Percentiles rank a stretch among this genome's conserved stretches.
These are phyloP conservation scores for Heterotilapia buettikoferi DNA, from an alignment of 2,113 vertebrate genomes.

Conservation along the genomic window DNA sequence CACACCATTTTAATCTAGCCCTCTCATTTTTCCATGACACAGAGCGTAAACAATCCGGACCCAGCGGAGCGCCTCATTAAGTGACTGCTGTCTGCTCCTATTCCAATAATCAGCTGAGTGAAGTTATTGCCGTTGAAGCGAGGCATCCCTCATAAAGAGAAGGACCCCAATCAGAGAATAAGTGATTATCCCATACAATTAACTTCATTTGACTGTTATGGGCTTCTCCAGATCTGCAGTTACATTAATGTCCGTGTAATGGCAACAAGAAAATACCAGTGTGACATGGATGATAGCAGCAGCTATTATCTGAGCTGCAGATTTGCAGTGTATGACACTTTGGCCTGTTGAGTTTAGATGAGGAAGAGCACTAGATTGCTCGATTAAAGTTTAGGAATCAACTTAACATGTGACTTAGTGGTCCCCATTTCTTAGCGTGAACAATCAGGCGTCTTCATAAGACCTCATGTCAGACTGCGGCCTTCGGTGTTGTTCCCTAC, in stretches of 20 bases:
- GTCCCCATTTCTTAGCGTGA: background rate
- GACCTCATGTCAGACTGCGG: background rate
- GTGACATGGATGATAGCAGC: background rate
- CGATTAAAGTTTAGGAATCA: background rate
- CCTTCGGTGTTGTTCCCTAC: accelerated
- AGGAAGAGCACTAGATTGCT: background rate
- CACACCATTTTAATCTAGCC: conserved; percentile 8
- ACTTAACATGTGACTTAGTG: accelerated
- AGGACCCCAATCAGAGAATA: background rate
- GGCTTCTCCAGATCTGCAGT: background rate
- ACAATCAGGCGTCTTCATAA: background rate
- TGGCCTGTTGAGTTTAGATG: background rate
- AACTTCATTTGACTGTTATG: background rate
- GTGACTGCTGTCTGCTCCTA: conserved; percentile 12
- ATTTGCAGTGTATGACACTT: background rate
- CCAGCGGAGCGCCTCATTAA: conserved; percentile 36
- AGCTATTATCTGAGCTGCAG: background rate
- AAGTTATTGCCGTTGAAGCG: background rate
- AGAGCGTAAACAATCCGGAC: conserved; percentile 34
- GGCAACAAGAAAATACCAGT: background rate
- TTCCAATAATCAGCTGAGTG: background rate
- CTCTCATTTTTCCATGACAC: conserved; percentile 37
- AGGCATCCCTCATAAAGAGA: background rate
- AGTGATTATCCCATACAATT: background rate
- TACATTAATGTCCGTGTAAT: background rate